Conservation (phyloP, 2,888 invertebrate species). For the Thera britannica region DNA sequence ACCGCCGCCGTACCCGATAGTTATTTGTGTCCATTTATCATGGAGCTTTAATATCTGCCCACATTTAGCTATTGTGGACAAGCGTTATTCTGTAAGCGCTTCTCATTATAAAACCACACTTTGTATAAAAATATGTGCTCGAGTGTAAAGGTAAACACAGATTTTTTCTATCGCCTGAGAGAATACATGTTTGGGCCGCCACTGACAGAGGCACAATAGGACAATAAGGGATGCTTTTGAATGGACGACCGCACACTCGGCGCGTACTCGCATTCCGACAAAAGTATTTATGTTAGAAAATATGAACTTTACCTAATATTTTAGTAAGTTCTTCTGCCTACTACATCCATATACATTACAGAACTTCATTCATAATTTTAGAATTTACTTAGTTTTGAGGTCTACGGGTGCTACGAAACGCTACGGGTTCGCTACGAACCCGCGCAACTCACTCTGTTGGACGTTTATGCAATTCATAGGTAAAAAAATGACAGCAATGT, state of each 20-base stretch:
- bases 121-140: slow-evolving; percentile 83
- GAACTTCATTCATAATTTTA: neutral
- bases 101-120: slow-evolving; percentile 80
- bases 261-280: slow-evolving; percentile 52
- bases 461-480: no score
- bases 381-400: neutral
- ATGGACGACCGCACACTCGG: slow-evolving; percentile 81
- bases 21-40: slow-evolving; percentile 67
- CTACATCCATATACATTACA: neutral
- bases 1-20: slow-evolving; percentile 43
- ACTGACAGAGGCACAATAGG: slow-evolving; percentile 76
- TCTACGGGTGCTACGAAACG: slow-evolving; percentile 22
- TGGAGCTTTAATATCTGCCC: slow-evolving; percentile 72
- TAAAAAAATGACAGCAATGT: no score
- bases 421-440: slow-evolving; percentile 15
- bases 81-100: slow-evolving; percentile 83
- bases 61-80: slow-evolving; percentile 75
- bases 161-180: slow-evolving; percentile 75
- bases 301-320: slow-evolving; percentile 3
- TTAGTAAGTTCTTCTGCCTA: neutral
- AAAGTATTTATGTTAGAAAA: slow-evolving; percentile 25
- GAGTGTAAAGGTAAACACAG: slow-evolving; percentile 84
- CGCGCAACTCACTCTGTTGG: neutral
- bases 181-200: slow-evolving; percentile 80
- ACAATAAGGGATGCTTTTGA: slow-evolving; percentile 76